Percentiles rank a stretch among this genome's conserved stretches.
Conservation (phyloP, 1,140 invertebrate species). For the Chymomyza costata region DNA sequence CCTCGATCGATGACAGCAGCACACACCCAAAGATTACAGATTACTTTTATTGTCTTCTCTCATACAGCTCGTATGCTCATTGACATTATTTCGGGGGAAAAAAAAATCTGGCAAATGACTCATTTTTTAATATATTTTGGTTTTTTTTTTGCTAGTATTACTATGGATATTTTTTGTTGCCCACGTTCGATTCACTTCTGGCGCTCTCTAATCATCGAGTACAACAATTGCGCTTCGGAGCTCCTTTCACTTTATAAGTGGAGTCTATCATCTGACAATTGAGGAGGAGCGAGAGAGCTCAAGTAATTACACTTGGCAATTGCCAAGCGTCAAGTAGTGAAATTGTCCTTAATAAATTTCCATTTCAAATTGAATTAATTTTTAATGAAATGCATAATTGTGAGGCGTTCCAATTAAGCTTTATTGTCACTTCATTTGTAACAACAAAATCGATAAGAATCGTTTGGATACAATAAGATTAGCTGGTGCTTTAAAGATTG, state of each 20-base stretch:
- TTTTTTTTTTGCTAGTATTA: too few relatives aligned
- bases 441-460: too few relatives aligned
- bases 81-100: constrained; percentile 53
- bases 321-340: constrained; percentile 51
- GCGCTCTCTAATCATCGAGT: constrained; percentile 36
- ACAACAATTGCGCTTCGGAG: constrained; percentile 11
- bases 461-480: too few relatives aligned
- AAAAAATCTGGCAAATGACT: background rate
- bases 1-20: too few relatives aligned
- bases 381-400: too few relatives aligned
- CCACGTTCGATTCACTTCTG: constrained; percentile 23
- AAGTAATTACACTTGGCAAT: constrained; percentile 42
- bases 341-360: constrained; percentile 57
- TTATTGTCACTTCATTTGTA: too few relatives aligned
- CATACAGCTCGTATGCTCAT: too few relatives aligned
- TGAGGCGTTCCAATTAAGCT: too few relatives aligned
- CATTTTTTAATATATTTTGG: background rate
- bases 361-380: too few relatives aligned
- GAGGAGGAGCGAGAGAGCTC: constrained; percentile 62
- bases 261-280: constrained; percentile 62
- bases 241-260: constrained; percentile 66
- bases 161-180: too few relatives aligned
- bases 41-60: background rate
- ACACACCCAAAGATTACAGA: too few relatives aligned
- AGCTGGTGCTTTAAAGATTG: too few relatives aligned